Evolutionary conservation across 1,140 invertebrate species (phyloP).

Genomic region (Anoplolepis gracilipes): DNA sequence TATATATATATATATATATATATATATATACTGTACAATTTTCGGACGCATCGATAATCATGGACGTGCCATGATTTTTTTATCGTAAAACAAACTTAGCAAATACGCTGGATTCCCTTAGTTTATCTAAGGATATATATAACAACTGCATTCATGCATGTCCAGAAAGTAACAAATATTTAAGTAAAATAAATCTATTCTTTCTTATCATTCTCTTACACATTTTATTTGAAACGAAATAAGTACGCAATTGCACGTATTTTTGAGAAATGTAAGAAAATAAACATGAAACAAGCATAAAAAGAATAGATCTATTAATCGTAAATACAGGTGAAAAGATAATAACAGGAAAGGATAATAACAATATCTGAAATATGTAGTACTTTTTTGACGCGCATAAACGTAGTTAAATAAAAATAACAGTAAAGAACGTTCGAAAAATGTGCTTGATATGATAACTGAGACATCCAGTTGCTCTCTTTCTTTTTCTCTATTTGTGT

Average conservation of each 20-base stretch:
- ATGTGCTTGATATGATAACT: constrained; percentile 21
- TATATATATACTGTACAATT: constrained; percentile 53
- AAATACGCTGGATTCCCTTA: constrained; percentile 32
- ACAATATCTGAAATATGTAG: background rate
- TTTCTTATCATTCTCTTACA: too few species aligned
- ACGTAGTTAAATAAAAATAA: constrained; percentile 49
- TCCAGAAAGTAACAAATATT: constrained; percentile 17
- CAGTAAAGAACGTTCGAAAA: constrained; percentile 39
- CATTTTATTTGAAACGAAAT: constrained; percentile 26
- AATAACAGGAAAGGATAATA: too few species aligned
- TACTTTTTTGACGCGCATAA: constrained; percentile 8
- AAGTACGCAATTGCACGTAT: background rate
- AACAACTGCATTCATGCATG: constrained; percentile 42
- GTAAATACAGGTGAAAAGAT: background rate
- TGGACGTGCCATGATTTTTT: background rate
- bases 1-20: constrained; percentile 17
- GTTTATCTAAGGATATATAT: constrained; percentile 50
- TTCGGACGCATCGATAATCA: constrained; percentile 9
- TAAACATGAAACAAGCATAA: background rate
- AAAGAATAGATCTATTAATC: background rate
- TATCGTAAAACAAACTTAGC: constrained; percentile 47
- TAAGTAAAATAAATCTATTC: background rate
- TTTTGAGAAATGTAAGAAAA: constrained; percentile 5
- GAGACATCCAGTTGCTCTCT: constrained; percentile 18
- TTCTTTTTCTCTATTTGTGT: background rate